These are phyloP conservation scores for Henricia sp. DNA, from an alignment of 53 echinoderm and acorn worm species.

Conservation along the genomic window DNA sequence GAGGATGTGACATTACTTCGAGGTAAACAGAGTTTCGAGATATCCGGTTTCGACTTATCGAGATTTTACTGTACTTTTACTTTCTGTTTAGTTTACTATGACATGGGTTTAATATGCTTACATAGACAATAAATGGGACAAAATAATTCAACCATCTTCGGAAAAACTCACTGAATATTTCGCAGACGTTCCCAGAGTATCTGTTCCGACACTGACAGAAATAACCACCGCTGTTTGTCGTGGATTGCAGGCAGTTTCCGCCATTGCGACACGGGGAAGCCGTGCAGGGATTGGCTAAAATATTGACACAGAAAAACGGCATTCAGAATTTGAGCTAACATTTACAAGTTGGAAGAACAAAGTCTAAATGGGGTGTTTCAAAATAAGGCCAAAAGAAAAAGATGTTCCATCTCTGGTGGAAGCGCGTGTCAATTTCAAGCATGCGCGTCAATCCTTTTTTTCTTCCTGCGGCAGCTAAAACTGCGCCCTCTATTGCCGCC, in stretches of 20 bases:
- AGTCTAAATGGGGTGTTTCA: neutral
- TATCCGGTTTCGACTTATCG: too few species aligned
- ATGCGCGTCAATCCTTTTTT: too few species aligned
- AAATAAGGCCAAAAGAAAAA: neutral
- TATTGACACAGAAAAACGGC: neutral
- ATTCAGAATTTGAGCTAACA: neutral
- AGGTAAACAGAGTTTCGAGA: neutral
- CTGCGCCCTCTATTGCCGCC: too few species aligned
- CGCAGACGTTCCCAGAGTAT: conserved; percentile 12
- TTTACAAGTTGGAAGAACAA: neutral
- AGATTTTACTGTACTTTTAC: too few species aligned
- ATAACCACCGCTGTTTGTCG: neutral
- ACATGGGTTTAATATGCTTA: neutral
- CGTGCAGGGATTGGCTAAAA: conserved; percentile 7
- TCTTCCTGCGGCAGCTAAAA: neutral
- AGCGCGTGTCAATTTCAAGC: neutral
- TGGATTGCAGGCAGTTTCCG: neutral
- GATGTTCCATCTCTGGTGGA: neutral
- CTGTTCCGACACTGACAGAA: conserved; percentile 27
- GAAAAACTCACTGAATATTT: conserved; percentile 2
- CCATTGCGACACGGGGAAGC: neutral
- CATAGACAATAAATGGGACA: neutral
- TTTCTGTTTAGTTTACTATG: too few species aligned
- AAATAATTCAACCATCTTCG: neutral
- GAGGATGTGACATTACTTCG: neutral